Percentiles rank a stretch among this genome's conserved stretches.
phyloP scores from a whole-genome alignment of 2,797 vertebrate genomes.

The Spinibarbus caldwelli region DNA sequence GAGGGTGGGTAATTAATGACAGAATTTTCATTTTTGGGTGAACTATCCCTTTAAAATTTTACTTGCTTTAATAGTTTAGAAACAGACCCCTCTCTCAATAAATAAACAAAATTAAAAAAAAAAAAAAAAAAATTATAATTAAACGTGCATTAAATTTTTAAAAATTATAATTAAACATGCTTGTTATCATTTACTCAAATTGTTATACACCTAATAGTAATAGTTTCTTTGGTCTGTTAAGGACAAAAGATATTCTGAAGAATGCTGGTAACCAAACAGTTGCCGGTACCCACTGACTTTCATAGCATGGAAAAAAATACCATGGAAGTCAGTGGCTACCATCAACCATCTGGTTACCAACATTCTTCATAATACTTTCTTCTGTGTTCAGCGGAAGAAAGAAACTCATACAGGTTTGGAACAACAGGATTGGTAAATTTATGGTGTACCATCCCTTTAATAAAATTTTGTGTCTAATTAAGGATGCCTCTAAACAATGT shows the following conservation, averaged over 20 bases:
- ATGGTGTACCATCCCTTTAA: not conserved
- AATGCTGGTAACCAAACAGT: not conserved
- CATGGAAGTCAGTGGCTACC: not conserved
- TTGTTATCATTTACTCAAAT: not conserved
- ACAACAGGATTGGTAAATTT: not conserved
- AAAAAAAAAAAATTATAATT: too few species aligned
- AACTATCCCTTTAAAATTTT: not conserved
- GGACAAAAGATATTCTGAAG: not conserved
- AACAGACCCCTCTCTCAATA: not conserved
- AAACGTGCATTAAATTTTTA: too few species aligned
- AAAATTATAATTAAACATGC: too few species aligned
- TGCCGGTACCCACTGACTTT: not conserved
- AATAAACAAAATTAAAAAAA: too few species aligned
- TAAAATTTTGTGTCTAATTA: not conserved
- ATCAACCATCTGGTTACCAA: not conserved
- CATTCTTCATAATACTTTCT: not conserved
- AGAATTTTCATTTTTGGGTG: too few species aligned
- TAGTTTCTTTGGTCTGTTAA: not conserved
- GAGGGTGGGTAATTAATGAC: too few species aligned
- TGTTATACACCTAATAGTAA: not conserved
- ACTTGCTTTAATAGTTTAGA: not conserved
- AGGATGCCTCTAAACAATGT: conserved; percentile 47
- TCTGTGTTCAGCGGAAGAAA: not conserved
- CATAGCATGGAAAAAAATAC: not conserved
- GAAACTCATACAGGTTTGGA: not conserved